Percentiles rank a stretch among this genome's conserved stretches.
Conservation (phyloP, 2,113 vertebrate species). For the Motacilla tschutschensis region DNA sequence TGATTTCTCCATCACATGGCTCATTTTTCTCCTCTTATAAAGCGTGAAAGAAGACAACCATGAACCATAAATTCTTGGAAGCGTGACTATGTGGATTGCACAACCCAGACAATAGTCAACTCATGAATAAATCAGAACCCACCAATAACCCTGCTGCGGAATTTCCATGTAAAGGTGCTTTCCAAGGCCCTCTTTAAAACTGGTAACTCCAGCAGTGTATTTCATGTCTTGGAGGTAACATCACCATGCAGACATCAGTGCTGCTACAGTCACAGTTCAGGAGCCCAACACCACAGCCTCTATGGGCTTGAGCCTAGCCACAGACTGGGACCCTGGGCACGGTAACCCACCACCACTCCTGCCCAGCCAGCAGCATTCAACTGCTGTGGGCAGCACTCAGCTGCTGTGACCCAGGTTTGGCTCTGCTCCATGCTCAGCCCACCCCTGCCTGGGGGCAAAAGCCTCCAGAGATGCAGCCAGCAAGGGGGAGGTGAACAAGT, state of each 20-base stretch:
- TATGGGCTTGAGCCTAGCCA: rapidly evolving
- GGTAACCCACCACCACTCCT: rapidly evolving
- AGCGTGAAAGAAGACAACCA: not conserved
- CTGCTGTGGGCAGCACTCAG: not conserved
- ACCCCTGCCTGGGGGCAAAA: rapidly evolving
- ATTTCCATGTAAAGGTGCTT: not conserved
- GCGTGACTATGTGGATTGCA: not conserved
- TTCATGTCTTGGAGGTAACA: not conserved
- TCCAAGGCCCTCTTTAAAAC: not conserved
- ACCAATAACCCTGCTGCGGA: not conserved
- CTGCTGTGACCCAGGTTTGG: rapidly evolving
- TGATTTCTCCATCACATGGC: not conserved
- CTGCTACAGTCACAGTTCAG: not conserved
- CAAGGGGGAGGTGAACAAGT: not conserved
- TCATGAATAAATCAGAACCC: not conserved
- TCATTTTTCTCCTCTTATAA: slow-evolving; percentile 22
- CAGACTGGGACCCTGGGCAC: not conserved
- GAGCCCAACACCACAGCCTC: not conserved
- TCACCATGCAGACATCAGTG: not conserved
- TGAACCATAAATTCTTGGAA: not conserved
- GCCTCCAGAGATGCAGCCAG: not conserved
- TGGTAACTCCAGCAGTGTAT: not conserved
- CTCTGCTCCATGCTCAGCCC: not conserved
- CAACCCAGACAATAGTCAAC: not conserved
- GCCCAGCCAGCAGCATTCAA: not conserved